These are phyloP conservation scores for Zoanthus solanderi DNA, from an alignment of 92 coral and sea anemone genomes.

Conservation along the genomic window DNA sequence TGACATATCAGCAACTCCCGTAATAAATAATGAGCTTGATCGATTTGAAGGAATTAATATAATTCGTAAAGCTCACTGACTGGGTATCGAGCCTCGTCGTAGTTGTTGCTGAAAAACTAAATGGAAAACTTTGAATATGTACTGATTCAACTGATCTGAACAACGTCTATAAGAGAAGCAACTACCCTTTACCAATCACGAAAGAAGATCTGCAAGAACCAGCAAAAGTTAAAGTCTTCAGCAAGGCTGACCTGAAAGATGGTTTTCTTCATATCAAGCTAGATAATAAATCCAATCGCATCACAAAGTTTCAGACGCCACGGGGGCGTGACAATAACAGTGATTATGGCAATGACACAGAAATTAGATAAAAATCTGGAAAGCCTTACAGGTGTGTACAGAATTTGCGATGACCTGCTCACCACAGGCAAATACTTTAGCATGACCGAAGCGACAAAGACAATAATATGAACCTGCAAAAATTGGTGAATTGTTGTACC, in stretches of 20 bases:
- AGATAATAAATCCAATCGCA: slow-evolving; percentile 53
- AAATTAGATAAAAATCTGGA: too few species aligned
- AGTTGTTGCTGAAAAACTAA: slow-evolving; percentile 44
- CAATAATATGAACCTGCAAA: too few species aligned
- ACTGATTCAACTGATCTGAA: slow-evolving; percentile 9
- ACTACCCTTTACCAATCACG: slow-evolving; percentile 19
- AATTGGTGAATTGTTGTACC: too few species aligned
- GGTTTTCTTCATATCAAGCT: slow-evolving; percentile 54
- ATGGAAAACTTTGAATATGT: slow-evolving; percentile 34
- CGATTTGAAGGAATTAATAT: slow-evolving; percentile 19
- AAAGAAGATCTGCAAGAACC: slow-evolving; percentile 48
- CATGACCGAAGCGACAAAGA: too few species aligned
- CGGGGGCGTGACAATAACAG: slow-evolving; percentile 33
- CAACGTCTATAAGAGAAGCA: slow-evolving; percentile 9
- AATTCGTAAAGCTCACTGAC: slow-evolving; percentile 43
- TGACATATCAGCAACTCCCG: slow-evolving; percentile 39
- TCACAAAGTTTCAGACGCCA: slow-evolving; percentile 63
- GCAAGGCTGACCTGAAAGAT: slow-evolving; percentile 63
- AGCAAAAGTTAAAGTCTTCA: slow-evolving; percentile 62
- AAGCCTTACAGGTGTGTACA: too few species aligned
- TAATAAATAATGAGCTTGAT: slow-evolving; percentile 39
- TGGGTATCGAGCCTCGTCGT: slow-evolving; percentile 44
- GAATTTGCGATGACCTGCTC: too few species aligned
- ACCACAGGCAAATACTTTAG: too few species aligned
- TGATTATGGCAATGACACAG: too few species aligned